Evolutionary conservation across 2,113 vertebrate species (phyloP), one percentile per base, ranked within the genome.

Genomic region (Amia ocellicauda): DNA sequence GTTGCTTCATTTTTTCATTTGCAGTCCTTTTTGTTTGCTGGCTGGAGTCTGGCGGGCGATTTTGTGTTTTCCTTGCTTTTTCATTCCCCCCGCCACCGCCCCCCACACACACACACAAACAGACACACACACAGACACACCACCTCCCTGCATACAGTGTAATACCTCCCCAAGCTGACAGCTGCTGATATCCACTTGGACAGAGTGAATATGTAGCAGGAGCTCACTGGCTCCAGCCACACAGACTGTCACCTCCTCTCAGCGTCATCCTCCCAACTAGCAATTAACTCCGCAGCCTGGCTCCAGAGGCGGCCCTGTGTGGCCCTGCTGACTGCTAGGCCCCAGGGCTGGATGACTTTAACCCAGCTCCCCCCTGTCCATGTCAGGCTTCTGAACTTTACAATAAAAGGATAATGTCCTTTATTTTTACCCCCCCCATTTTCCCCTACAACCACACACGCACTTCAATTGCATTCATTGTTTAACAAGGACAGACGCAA

Each of bases 211-310:
- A 83, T 82, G 75, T 53, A 75, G 78, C 75, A 72, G 64, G 77
- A 79, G 67, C 83, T 85, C 70, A 29, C 78, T 79, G 74, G 75
- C 74, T 80, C 68, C 65, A 64, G 74, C 73, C 81, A 73, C 73
- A 64, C 74, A 66, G 72, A 59, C 84, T 88, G 86, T 88, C 86
- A 84, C 53, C 63, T 66, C 60, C 13, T n/a, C 61, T 87, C 74
- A 86, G 28, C 80, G 42, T 89, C 86, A 88, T 70, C 75, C 77
- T 70, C 70, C 74, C 82, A 84, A 84, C 81, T 80, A 85, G 79
- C 87, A 88, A 87, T 90, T 89, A 90, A 79, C 78, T 86, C 75
- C 71, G 62, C 69, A 74, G 78, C 23, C 70, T 24, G 43, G 20
- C 41, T 22, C 31, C 52, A 14, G 36, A 23, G 29, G 66, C 70